A percentile compares a stretch with the other conserved stretches of the same genome.
phyloP scores from a whole-genome alignment of 2,113 vertebrate genomes.

The Empidonax alnorum region DNA sequence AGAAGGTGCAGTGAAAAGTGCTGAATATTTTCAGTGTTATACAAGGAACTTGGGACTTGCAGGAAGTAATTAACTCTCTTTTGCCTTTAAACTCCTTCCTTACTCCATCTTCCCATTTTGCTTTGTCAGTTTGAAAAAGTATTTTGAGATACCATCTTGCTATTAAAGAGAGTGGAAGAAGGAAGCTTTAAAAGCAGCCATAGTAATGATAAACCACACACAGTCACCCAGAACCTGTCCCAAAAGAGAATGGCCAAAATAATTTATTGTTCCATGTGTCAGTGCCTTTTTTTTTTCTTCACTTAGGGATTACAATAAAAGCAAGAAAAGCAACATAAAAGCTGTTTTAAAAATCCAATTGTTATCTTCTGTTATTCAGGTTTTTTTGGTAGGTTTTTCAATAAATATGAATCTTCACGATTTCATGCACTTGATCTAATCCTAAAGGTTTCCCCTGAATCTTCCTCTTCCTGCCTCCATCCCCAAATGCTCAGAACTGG shows the following conservation, averaged over 20 bases:
- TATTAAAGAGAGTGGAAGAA: neutral
- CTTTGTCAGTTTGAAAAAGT: neutral
- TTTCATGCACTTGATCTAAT: neutral
- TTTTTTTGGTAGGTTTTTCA: neutral
- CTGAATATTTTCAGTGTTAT: neutral
- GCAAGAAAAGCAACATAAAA: neutral
- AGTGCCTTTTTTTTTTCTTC: neutral
- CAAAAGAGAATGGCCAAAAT: neutral
- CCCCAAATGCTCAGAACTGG: neutral
- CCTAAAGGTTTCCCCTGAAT: neutral
- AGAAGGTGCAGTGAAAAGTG: conserved; percentile 22
- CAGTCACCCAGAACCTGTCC: neutral
- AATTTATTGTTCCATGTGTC: neutral
- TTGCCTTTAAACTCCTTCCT: neutral
- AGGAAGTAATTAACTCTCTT: conserved; percentile 39
- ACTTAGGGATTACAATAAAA: neutral
- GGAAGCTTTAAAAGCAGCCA: neutral
- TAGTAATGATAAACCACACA: neutral
- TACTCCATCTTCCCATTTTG: neutral
- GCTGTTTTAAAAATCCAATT: neutral
- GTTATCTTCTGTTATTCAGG: neutral
- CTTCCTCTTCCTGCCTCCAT: neutral
- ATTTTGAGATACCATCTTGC: neutral
- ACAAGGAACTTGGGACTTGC: neutral
- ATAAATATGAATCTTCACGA: neutral